Conservation (phyloP, 2,888 invertebrate genomes). For the Ecdyonurus torrentis region DNA sequence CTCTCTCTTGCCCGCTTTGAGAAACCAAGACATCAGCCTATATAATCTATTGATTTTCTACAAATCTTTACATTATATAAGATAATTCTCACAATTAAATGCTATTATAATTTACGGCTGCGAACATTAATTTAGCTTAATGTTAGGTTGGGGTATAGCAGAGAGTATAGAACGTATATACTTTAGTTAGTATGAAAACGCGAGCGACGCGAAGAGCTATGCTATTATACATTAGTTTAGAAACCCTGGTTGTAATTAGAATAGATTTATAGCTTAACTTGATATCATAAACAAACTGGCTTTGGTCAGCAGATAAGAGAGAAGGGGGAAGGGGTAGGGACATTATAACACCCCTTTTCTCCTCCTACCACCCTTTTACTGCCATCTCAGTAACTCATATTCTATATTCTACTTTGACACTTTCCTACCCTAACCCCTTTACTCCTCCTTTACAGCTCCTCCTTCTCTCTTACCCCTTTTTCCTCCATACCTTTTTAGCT, state of each 20-base stretch:
- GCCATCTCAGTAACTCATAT: slow-evolving; percentile 3
- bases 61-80: slow-evolving; percentile 3
- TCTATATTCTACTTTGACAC: slow-evolving; percentile 3
- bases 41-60: slow-evolving; percentile 2
- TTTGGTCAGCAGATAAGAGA: slow-evolving; percentile 2
- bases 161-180: not conserved
- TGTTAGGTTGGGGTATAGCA: not conserved
- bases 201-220: not conserved
- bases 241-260: not conserved
- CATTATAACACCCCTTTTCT: not conserved
- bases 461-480: not conserved
- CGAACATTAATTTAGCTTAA: slow-evolving; percentile 2
- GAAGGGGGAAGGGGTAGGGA: not conserved
- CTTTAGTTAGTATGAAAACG: not conserved
- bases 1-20: not conserved
- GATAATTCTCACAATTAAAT: slow-evolving; percentile 2
- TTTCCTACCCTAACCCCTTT: not conserved
- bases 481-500: not conserved
- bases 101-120: slow-evolving; percentile 3
- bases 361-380: not conserved
- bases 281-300: slow-evolving; percentile 3
- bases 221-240: not conserved
- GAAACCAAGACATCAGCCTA: not conserved
- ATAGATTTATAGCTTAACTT: slow-evolving; percentile 3
- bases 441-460: not conserved